Evolutionary conservation across 2,797 vertebrate species (phyloP).

Genomic region (Sphaeramia orbicularis): DNA sequence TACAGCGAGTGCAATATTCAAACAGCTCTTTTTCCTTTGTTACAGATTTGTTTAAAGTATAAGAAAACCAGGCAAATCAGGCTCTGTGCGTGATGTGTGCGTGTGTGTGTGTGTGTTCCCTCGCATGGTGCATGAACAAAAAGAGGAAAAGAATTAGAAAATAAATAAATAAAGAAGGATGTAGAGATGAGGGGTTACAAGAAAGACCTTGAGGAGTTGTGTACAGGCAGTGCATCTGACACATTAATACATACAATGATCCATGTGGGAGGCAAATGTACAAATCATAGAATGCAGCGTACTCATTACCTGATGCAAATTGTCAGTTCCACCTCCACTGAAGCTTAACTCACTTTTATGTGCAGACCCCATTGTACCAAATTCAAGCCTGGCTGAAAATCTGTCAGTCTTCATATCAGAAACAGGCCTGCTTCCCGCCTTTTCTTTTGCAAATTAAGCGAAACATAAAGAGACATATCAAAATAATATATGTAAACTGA

Average conservation of each 20-base stretch:
- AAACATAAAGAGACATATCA: too few relatives aligned
- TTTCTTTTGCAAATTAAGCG: too few relatives aligned
- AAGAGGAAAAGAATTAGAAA: background rate
- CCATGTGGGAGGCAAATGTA: background rate
- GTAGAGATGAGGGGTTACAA: background rate
- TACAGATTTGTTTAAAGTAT: constrained; percentile 55
- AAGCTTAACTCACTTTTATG: constrained; percentile 25
- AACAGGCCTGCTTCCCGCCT: background rate
- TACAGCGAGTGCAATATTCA: constrained; percentile 44
- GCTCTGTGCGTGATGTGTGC: constrained; percentile 19
- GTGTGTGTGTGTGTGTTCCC: too few relatives aligned
- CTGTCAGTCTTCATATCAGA: background rate
- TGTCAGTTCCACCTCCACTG: background rate
- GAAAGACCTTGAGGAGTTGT: background rate
- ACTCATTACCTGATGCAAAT: background rate
- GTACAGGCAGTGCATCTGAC: background rate
- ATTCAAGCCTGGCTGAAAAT: background rate
- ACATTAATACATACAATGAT: background rate
- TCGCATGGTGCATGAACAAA: constrained; percentile 28
- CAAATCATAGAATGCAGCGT: constrained; percentile 7
- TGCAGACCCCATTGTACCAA: background rate
- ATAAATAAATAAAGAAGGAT: too few relatives aligned
- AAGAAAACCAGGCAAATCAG: constrained; percentile 49
- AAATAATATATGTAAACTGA: too few relatives aligned
- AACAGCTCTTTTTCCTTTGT: constrained; percentile 51